These are phyloP conservation scores for Drosophila tani DNA, from an alignment of 1,140 invertebrate genomes.

Conservation along the genomic window DNA sequence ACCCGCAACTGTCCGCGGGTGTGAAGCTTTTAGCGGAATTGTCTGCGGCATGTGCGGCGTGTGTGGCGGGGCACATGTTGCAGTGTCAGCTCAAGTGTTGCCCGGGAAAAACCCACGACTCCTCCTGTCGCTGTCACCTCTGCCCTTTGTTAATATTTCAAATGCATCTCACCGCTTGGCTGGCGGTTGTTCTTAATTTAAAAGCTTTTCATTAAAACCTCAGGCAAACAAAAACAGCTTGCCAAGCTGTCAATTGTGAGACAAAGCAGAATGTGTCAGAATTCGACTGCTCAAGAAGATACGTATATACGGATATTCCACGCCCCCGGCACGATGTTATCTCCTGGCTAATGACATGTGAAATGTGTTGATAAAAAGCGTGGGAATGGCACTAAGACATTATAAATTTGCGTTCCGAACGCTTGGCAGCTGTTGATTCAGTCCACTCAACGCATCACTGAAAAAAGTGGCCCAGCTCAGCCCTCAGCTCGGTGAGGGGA, in stretches of 20 bases:
- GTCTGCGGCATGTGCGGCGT: constrained; percentile 58
- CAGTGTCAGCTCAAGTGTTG: constrained; percentile 73
- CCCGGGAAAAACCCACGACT: constrained; percentile 10
- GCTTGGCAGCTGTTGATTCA: constrained; percentile 78
- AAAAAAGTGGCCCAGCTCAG: constrained; percentile 50
- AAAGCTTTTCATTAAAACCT: constrained; percentile 57
- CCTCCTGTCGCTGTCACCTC: constrained; percentile 51
- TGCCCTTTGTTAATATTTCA: constrained; percentile 77
- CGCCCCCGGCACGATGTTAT: constrained; percentile 1
- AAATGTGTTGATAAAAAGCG: constrained; percentile 80
- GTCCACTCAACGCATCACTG: constrained; percentile 67
- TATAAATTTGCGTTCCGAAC: constrained; percentile 72
- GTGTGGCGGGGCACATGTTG: constrained; percentile 61
- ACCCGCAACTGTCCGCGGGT: constrained; percentile 53
- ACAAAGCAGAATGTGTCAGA: constrained; percentile 3
- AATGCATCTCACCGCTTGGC: constrained; percentile 57
- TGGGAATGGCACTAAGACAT: constrained; percentile 54
- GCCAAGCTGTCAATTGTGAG: constrained; percentile 33
- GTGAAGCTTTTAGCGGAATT: constrained; percentile 79
- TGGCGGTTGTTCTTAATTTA: constrained; percentile 46
- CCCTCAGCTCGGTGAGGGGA: neutral
- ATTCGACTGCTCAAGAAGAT: constrained; percentile 6
- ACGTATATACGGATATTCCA: neutral
- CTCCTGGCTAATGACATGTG: constrained; percentile 70
- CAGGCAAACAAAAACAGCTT: constrained; percentile 24